Base-by-base conservation (phyloP, 2,888 invertebrate species). In the Ophion ellenae region DNA sequence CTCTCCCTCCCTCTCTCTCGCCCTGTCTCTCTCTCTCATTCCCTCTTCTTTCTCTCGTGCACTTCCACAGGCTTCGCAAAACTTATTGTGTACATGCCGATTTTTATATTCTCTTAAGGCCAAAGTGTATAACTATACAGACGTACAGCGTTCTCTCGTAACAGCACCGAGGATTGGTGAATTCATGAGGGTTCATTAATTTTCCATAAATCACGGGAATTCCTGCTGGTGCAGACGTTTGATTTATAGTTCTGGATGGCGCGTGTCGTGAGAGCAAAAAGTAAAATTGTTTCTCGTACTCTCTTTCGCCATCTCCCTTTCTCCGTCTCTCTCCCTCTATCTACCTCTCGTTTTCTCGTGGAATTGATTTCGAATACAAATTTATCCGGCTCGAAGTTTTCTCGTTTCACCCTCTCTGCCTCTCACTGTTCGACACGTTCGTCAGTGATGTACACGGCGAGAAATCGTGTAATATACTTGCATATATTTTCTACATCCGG, bases 101-200 rank as follows among this genome's bases (percentile, higher is more conserved):
- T 86, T 86, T 86, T 81, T 83, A 78, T 83, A 86, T 75, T 78
- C 77, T 83, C 74, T 83, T 78, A 73, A 83, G 81, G 69, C 32
- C 24, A 61, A n/a, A 45, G 24, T 67, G n/a, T 61, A 59, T 47
- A 28, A 40, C 10, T 78, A 45, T 61, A 78, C 11, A 45, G 28
- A 69, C 17, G 10, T 24, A 20, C 14, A 59, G 11, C 64, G 57
- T 74, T 53, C 63, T 53, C 61, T 45, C 32, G 85, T 67, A 81
- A 40, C 70, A 71, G 59, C 80, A 84, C 71, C 36, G 66, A 59
- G 69, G 80, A 81, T 83, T 83, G 77, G 81, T 69, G 74, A 83
- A 86, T 86, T 83, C 86, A 81, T 71, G 83, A 84, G 78, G 86
- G 86, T 86, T 86, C 83, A 86, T 86, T 86, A 86, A 86, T 81